Base-by-base conservation (phyloP, 2,888 invertebrate genomes). In the Parnassius mnemosyne region DNA sequence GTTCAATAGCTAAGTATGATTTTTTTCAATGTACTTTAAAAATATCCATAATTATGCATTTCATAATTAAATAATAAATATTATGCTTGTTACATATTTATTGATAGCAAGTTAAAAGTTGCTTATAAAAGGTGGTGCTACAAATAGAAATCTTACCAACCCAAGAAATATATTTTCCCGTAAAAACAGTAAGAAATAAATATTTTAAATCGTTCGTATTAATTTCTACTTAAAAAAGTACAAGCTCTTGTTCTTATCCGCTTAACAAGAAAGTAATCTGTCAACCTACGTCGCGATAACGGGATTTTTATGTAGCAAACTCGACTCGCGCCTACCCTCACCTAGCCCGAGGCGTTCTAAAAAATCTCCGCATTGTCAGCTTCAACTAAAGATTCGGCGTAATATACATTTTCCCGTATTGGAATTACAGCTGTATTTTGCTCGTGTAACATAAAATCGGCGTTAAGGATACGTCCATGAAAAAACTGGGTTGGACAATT, bases 201-300 rank as follows among this genome's bases (percentile, higher is more conserved):
- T 41, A n/a, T 60, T 47, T 53, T n/a, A 79, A 81, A 77, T 78
- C 34, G 78, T 80, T 77, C 76, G 69, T 84, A 84, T 83, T 85
- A 84, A 85, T 83, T 85, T 83, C 81, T 82, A 82, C 81, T 80
- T 81, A 83, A 84, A 86, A 82, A 81, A n/a, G 83, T 85, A 85
- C 85, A 83, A 81, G 84, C 82, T 89, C 88, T 86, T 89, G 87
- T 88, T 88, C 87, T 87, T 83, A 88, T 87, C 87, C 84, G 87
- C 83, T 89, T 89, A 90, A 91, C 91, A 89, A 87, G 90, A 87
- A 89, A 89, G 87, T 90, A 90, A 90, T 90, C 89, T 90, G 88
- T 88, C 87, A 88, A 85, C 87, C 84, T 84, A 81, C 83, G 84
- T 83, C 80, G 87, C 86, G 87, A 88, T 89, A 90, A 89, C 89